Percentiles rank a stretch among this genome's conserved stretches.
Evolutionary conservation across 2,888 invertebrate species (phyloP).

Genomic region (Chrysotoxum bicinctum): DNA sequence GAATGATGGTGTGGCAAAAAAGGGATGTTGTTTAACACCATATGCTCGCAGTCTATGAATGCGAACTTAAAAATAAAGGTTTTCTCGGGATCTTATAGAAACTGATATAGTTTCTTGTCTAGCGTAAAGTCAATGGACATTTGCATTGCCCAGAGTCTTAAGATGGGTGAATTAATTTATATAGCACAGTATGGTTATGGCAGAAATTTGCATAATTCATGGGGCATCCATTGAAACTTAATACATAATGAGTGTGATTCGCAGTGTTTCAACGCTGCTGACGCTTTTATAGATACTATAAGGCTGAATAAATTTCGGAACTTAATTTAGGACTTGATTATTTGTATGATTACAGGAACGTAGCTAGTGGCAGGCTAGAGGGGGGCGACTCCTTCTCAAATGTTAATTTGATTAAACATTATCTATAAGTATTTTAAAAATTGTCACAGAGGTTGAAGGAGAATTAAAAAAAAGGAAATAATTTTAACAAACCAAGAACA

Average conservation of each 20-base stretch:
- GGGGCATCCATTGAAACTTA: neutral
- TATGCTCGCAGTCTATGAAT: neutral
- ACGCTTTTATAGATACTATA: neutral
- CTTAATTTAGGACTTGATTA: neutral
- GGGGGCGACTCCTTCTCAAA: no score
- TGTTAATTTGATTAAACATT: no score
- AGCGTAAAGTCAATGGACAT: neutral
- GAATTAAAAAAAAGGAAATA: no score
- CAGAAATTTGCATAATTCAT: neutral
- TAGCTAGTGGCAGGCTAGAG: neutral
- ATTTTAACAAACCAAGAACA: no score
- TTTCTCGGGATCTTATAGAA: neutral
- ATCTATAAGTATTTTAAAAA: no score
- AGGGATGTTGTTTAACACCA: constrained; percentile 1
- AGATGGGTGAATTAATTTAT: neutral
- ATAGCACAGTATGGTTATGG: neutral
- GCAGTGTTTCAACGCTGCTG: neutral
- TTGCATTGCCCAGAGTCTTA: neutral
- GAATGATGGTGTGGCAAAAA: neutral
- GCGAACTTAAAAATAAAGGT: neutral
- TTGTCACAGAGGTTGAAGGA: no score
- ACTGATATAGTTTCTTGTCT: no score
- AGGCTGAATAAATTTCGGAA: neutral
- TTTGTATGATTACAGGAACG: neutral
- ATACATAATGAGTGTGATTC: neutral